phyloP scores from a whole-genome alignment of 2,888 invertebrate species.

The Carabus problematicus region DNA sequence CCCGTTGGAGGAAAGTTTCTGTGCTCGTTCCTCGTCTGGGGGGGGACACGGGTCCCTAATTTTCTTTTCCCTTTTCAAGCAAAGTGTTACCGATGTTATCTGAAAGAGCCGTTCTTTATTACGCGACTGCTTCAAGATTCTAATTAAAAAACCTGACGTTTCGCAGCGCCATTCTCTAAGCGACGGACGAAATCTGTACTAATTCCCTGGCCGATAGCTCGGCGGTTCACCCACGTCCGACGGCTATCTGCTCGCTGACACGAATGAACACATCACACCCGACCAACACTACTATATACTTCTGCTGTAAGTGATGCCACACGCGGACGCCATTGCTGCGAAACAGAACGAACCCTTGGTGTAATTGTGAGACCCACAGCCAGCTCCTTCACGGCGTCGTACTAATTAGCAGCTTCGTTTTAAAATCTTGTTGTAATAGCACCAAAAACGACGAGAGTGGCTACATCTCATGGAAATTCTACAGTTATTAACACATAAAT shows the following conservation, averaged over 20 bases:
- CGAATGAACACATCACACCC: conserved; percentile 34
- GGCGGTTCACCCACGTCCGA: conserved; percentile 4
- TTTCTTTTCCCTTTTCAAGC: conserved; percentile 12
- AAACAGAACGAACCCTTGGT: neutral
- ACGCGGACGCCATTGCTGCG: too few species aligned
- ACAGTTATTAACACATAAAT: conserved; percentile 39
- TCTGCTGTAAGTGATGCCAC: neutral
- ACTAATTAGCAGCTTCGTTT: conserved; percentile 39
- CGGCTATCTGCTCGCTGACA: conserved; percentile 17
- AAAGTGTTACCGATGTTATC: conserved; percentile 20
- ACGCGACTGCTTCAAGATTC: conserved; percentile 15
- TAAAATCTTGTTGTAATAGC: conserved; percentile 38
- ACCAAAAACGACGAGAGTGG: conserved; percentile 21
- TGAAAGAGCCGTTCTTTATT: conserved; percentile 14
- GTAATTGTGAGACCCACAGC: conserved; percentile 7
- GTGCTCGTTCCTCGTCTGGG: neutral
- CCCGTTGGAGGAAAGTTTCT: conserved; percentile 12
- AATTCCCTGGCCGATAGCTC: conserved; percentile 5
- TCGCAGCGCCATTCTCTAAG: conserved; percentile 7
- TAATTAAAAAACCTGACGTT: conserved; percentile 24
- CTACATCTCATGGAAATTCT: conserved; percentile 32
- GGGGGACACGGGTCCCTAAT: conserved; percentile 3
- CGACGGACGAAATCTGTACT: conserved; percentile 13
- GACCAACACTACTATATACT: neutral
- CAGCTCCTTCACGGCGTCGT: neutral